These are phyloP conservation scores for Eleutherodactylus coqui DNA, from an alignment of 2,797 vertebrate species.

Conservation along the genomic window DNA sequence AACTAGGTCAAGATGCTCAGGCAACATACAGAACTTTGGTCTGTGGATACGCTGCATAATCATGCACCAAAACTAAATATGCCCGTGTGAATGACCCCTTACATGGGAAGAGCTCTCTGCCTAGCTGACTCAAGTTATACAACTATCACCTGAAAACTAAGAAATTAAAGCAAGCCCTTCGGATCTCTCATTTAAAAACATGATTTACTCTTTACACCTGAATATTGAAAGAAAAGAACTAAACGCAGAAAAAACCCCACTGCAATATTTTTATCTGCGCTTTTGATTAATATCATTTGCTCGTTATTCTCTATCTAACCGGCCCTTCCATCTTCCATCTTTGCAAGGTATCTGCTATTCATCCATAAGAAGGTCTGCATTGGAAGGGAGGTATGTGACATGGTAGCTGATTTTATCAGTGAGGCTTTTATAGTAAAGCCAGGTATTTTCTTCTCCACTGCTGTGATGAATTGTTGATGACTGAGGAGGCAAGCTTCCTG, in stretches of 20 bases:
- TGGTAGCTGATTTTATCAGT: conserved; percentile 64
- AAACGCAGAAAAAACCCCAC: not conserved
- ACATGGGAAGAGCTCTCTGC: not conserved
- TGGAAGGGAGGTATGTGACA: conserved; percentile 46
- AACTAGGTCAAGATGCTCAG: too few species aligned
- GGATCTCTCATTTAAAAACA: conserved; percentile 31
- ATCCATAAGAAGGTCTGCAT: conserved; percentile 40
- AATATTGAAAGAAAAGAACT: not conserved
- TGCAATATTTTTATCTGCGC: not conserved
- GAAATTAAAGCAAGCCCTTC: not conserved
- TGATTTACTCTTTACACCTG: conserved; percentile 10
- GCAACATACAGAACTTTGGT: too few species aligned
- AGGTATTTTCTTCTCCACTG: conserved; percentile 50
- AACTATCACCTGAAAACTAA: not conserved
- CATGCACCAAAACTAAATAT: too few species aligned
- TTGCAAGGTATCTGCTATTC: conserved; percentile 35
- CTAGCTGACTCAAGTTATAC: not conserved
- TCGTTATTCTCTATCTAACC: conserved; percentile 25
- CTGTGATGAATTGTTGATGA: conserved; percentile 61
- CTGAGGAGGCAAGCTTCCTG: conserved; percentile 65
- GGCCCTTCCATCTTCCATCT: conserved; percentile 19
- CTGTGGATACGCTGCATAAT: too few species aligned
- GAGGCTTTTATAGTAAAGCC: conserved; percentile 56
- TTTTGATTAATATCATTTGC: conserved; percentile 25
- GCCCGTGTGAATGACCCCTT: too few species aligned